Evolutionary conservation across 2,113 vertebrate species (phyloP).

Genomic region (Casuarius casuarius): DNA sequence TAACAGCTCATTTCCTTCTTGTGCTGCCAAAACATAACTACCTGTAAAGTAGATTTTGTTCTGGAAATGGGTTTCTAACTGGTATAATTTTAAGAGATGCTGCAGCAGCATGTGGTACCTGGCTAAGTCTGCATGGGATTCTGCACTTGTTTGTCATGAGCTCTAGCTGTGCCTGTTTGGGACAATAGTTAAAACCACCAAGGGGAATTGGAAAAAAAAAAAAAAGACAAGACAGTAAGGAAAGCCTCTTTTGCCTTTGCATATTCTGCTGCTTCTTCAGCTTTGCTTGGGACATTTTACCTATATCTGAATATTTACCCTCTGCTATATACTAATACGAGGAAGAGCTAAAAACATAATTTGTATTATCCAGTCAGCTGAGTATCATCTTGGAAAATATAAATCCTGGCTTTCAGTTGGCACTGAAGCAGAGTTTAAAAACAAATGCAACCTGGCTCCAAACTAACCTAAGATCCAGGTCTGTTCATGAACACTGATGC

Average conservation of each 20-base stretch:
- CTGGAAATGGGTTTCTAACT: constrained; percentile 12
- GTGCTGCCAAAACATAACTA: neutral
- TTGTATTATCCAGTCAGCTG: neutral
- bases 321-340: neutral
- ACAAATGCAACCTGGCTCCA: neutral
- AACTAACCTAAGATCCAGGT: neutral
- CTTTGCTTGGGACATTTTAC: neutral
- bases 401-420: neutral
- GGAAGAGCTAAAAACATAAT: neutral
- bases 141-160: neutral
- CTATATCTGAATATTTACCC: neutral
- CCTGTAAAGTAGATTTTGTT: constrained; percentile 7
- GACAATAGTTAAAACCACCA: neutral
- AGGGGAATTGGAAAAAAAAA: neutral
- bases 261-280: neutral
- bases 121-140: neutral
- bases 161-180: neutral
- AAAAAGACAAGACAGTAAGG: neutral
- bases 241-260: neutral
- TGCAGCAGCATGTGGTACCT: neutral
- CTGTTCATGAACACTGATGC: neutral
- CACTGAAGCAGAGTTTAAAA: neutral
- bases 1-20: neutral
- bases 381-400: neutral
- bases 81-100: neutral